Evolutionary conservation across 2,113 vertebrate genomes (phyloP), one percentile per base, ranked within the genome.

Genomic region (Gambusia holbrooki): DNA sequence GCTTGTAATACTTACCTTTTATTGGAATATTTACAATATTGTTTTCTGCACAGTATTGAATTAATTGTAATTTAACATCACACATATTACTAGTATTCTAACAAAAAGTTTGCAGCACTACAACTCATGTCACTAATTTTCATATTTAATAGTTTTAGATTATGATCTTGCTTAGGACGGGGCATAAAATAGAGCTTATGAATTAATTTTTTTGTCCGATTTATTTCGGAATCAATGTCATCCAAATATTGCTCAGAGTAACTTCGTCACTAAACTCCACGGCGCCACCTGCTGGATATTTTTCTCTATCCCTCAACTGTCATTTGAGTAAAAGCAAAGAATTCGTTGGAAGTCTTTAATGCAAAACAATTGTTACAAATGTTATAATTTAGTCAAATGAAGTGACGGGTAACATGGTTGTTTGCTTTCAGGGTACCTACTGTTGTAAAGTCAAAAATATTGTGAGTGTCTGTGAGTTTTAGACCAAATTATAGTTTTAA

Each of bases 281-380:
- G 68, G 10, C 81, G 80, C 89, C 85, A 71, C 84, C 87, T 88
- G 45, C 86, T 88, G 91, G 89, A 62, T 42, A 1, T 29, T 7
- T 28, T 32, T 15, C 28, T 0, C 27, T 25, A 8, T 71, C 27
- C 37, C 37, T 77, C 71, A 48, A 40, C 45, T 13, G 9, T 76
- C 60, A 13, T 42, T 42, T 42, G 40, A 13, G 40, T 65, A 67
- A 73, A 27, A 35, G 66, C 27, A 68, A 68, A 28, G 3, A 11
- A 68, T 45, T 68, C 1, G 3, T 4, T 42, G 14, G n/a, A 3
- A 5, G 6, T 22, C 19, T 14, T 40, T 40, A 42, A 42, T 42
- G 3, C 12, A 40, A 40, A 40, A 40, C 40, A 40, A 40, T 40
- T 40, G 12, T 42, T 13, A 40, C 2, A 35, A 35, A 11, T 37